phyloP scores from a whole-genome alignment of 2,113 vertebrate genomes.

The Pavo muticus region DNA sequence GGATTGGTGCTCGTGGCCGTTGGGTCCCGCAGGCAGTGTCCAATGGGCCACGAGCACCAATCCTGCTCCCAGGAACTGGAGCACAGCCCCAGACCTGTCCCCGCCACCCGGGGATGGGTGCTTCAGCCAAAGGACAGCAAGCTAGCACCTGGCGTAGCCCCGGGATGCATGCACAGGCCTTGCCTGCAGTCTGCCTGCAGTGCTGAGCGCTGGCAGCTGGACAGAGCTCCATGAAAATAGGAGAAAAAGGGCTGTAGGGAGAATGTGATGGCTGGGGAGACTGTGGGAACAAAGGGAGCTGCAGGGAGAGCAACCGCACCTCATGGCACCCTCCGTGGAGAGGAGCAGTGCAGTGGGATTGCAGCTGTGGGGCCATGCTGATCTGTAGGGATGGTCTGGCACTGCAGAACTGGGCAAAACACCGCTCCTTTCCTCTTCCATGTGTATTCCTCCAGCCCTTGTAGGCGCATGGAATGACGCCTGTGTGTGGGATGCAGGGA shows the following conservation, averaged over 20 bases:
- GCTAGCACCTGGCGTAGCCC: neutral
- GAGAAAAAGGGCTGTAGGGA: accelerated
- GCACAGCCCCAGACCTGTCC: accelerated
- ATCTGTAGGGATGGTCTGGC: neutral
- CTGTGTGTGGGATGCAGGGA: neutral
- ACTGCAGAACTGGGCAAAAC: no score
- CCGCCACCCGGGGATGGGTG: neutral
- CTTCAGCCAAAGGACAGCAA: neutral
- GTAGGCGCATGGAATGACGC: neutral
- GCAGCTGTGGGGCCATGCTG: neutral
- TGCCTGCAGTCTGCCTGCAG: neutral
- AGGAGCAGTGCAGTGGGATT: neutral
- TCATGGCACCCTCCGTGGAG: neutral
- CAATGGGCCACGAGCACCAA: no score
- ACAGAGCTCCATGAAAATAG: neutral
- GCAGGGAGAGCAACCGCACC: neutral
- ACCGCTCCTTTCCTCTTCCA: neutral
- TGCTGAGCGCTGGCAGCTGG: accelerated
- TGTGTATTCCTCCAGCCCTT: neutral
- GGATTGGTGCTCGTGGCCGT: accelerated
- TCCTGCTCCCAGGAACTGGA: neutral
- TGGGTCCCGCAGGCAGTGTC: accelerated
- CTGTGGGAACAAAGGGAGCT: neutral
- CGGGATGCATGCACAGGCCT: accelerated
- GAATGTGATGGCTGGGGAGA: neutral